Base-by-base conservation (phyloP, 2,797 vertebrate genomes). In the Chrosomus eos region DNA sequence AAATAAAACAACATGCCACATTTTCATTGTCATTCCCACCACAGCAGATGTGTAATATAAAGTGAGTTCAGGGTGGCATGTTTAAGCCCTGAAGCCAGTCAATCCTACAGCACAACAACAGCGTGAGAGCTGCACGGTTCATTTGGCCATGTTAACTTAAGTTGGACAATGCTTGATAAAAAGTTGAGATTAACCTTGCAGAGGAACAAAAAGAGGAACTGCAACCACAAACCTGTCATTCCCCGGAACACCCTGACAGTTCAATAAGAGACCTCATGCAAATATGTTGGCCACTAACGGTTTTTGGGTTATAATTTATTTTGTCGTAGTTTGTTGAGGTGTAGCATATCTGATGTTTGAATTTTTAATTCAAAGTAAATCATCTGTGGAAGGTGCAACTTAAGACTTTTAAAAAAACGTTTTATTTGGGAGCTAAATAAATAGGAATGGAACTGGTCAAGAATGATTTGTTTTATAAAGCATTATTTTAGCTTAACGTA, bases 121-220 rank as follows among this genome's bases (percentile, higher is more conserved):
- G 28, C 36, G 14, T 73, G 45, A 58, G 45, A 80, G 40, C 60
- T 40, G 36, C 55, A 79, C 82, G 62, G 80, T 79, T 26, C 23
- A 33, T 82, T 77, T 38, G 28, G 78, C 45, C 33, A 68, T 28
- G 16, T 23, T 53, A 67, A 76, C 38, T 64, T 60, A n/a, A 33
- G 36, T 88, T 82, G 84, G 31, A 79, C 26, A 23, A 33, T 77
- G 38, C 55, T 73, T 88, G 83, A 88, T 88, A 58, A 74, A 75
- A 80, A 75, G 23, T 19, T 71, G 19, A 86, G 88, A 88, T 89
- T 88, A 85, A 43, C 38, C 71, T 51, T 55, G 3, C 43, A 84
- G 26, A 80, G 48, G 19, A 28, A 18, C 16, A 71, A 58, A 90
- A 91, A 91, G 89, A 88, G 90, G 89, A 90, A 91, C 87, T 87